Evolutionary conservation across 2,113 vertebrate genomes (phyloP), one percentile per base, ranked within the genome.

Genomic region (Lynx canadensis): DNA sequence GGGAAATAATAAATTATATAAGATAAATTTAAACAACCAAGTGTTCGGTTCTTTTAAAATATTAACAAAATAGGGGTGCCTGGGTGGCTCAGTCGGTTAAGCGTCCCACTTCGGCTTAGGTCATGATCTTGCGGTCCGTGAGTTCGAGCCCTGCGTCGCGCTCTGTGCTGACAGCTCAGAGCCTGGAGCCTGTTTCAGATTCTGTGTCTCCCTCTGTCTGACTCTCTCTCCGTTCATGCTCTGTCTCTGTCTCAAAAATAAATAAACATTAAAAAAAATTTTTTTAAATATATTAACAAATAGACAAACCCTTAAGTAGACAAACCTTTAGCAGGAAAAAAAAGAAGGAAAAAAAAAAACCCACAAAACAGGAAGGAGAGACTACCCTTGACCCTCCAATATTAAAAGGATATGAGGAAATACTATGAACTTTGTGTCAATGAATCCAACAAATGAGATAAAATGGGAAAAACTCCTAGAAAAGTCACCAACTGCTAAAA

Each of bases 381-480:
- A 76, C 45, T 55, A 76, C 57, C 50, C 50, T 36, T 71, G 25
- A 69, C 73, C 14, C 27, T 80, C 19, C 71, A 27, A 71, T 57
- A 82, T 57, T 71, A 18, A 57, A 33, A 57, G 18, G 5, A 73
- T 73, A n/a, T 18, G 7, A 78, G 38, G 31, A 79, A 91, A 48
- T 33, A 85, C 9, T 45, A 83, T n/a, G 1, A 66, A 66, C 16
- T 83, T 76, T 76, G 52, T 12, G 16, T 29, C 45, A 76, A 84
- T 60, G 66, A 84, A 95, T n/a, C 33, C 29, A 95, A 68, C 11
- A 29, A 76, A 45, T 95, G 52, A 90, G 23, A 86, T 57, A 10
- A 71, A 88, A 88, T 41, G 50, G 50, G 25, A 74, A 15, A 92
- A 83, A 73, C 60, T 63, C 66, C 38, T 36, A 73, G 74, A 41